These are phyloP conservation scores for Lophura nycthemera DNA, from an alignment of 2,113 vertebrate genomes.

Conservation along the genomic window DNA sequence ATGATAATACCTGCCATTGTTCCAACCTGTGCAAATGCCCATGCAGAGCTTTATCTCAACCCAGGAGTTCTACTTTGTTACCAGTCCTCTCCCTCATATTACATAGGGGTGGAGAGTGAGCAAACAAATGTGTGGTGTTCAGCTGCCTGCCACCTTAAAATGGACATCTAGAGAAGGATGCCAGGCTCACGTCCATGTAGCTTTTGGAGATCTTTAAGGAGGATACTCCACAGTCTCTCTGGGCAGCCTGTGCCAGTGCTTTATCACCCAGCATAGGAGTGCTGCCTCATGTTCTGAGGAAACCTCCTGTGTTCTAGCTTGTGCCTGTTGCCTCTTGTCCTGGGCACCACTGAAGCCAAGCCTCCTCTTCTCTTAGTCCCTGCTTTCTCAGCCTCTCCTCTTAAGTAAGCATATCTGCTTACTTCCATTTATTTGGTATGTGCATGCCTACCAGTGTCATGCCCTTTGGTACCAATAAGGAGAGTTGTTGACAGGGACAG, in stretches of 20 bases:
- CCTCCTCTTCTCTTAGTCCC: neutral
- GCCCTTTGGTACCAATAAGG: neutral
- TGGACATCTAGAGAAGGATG: neutral
- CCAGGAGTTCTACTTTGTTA: no score
- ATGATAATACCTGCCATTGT: neutral
- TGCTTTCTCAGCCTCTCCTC: neutral
- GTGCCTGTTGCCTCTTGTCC: neutral
- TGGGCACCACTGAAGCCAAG: neutral
- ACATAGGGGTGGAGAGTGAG: no score
- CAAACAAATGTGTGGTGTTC: no score
- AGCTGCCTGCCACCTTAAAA: no score
- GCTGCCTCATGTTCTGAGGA: neutral
- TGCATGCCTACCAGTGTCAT: neutral
- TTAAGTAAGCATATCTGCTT: neutral
- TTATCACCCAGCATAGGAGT: neutral
- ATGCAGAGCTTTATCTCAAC: no score
- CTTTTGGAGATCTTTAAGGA: neutral
- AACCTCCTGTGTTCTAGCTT: neutral
- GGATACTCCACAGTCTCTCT: neutral
- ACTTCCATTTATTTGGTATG: rapidly evolving
- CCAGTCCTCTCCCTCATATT: no score
- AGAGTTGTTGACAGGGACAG: neutral
- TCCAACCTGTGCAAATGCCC: neutral
- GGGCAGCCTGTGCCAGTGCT: neutral
- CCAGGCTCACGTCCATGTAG: neutral